These are phyloP conservation scores for Hemiscyllium ocellatum DNA, from an alignment of 2,113 vertebrate species.

Conservation along the genomic window DNA sequence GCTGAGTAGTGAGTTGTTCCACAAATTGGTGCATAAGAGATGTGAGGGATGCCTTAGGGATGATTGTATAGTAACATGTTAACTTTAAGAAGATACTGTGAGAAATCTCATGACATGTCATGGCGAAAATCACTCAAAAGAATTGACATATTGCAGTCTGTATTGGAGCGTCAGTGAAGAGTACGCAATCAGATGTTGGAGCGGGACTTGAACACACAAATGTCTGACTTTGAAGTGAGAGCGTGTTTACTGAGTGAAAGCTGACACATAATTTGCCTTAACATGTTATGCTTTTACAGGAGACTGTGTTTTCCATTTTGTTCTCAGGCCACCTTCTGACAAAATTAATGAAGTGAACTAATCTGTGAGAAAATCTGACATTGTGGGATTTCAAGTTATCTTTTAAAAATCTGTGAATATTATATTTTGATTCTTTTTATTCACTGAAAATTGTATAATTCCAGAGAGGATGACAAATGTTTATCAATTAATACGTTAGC, in stretches of 20 bases:
- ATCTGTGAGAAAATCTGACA: background rate
- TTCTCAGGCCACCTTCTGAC: background rate
- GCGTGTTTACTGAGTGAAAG: background rate
- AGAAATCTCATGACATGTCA: too few relatives aligned
- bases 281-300: background rate
- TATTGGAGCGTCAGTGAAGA: too few relatives aligned
- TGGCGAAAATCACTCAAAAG: too few relatives aligned
- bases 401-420: constrained; percentile 9
- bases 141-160: too few relatives aligned
- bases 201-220: background rate
- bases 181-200: background rate
- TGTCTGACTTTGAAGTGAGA: background rate
- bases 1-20: too few relatives aligned
- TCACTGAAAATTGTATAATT: background rate
- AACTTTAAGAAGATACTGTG: too few relatives aligned
- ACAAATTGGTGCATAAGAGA: too few relatives aligned
- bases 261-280: background rate
- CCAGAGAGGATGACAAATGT: background rate
- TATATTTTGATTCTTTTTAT: background rate
- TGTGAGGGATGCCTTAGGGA: too few relatives aligned
- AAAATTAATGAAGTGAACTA: background rate
- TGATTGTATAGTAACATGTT: too few relatives aligned
- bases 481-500: background rate
- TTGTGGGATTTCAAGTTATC: background rate
- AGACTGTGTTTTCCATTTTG: background rate